Evolutionary conservation across 2,888 invertebrate genomes (phyloP).

Genomic region (Dioctria rufipes): DNA sequence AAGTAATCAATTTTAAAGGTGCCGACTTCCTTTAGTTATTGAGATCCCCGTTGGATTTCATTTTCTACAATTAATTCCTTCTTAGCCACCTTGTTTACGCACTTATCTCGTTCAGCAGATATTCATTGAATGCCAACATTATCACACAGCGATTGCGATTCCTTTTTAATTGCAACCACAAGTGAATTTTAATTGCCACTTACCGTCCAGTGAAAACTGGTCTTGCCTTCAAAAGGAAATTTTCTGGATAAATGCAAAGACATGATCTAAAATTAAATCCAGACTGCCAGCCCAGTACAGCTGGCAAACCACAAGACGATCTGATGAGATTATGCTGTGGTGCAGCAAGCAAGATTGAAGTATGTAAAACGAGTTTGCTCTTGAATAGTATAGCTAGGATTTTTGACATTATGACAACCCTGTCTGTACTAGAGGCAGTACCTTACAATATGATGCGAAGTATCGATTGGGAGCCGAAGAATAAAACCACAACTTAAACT

Average conservation of each 20-base stretch:
- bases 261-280: conserved; percentile 17
- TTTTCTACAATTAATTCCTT: neutral
- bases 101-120: neutral
- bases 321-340: neutral
- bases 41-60: neutral
- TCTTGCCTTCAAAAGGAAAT: neutral
- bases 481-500: neutral
- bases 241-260: conserved; percentile 5
- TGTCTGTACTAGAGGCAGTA: neutral
- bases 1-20: neutral
- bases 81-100: conserved; percentile 6
- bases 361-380: neutral
- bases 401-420: neutral
- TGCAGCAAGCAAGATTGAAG: neutral
- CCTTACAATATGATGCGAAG: neutral
- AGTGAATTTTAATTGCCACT: conserved; percentile 22
- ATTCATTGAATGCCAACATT: conserved; percentile 9
- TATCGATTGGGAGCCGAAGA: neutral
- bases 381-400: neutral
- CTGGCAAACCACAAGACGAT: neutral
- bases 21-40: neutral
- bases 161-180: neutral
- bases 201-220: neutral
- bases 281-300: neutral
- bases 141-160: neutral